Base-by-base conservation (phyloP, 2,113 vertebrate genomes). In the Psephotus haematonotus region DNA sequence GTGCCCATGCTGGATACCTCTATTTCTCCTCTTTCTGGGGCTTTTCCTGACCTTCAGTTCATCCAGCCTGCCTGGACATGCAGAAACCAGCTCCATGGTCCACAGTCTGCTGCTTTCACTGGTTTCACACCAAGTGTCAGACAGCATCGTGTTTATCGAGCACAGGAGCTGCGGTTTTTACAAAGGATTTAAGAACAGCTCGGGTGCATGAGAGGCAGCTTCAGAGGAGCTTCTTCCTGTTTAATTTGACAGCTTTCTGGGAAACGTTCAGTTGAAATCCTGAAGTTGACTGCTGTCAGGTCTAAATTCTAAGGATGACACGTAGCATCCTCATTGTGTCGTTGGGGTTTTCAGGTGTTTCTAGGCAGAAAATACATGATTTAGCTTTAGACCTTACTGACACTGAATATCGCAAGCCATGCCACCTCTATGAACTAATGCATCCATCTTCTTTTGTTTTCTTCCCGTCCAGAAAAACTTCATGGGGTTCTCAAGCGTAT, bases 391-490 rank as follows among this genome's bases (percentile, higher is more conserved):
- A 20, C 43, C 77, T 62, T 27, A 65, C 43, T 91, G 72, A 43
- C 13, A n/a, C 15, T 63, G 27, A 76, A 18, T 67, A 79, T 52
- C 35, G 8, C 16, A 65, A 78, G 39, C 43, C 55, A 82, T 0
- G 0, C 8, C 1, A 1, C 11, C 12, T 64, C 71, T 70, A 2
- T 87, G 64, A 94, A 74, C 53, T 96, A 84, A 97, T 46, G 22
- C 17, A 88, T 55, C 46, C 18, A 7, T 68, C n/a, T 77, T 43
- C 23, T 95, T 85, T 75, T 79, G 3, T 94, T 90, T 94, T 90
- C 39, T 94, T 82, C 55, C 85, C 43, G 15, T 93, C 43, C 93
- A 98, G 98, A 93, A 97, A 85, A 93, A 70, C 35, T 53, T 88
- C 28, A 44, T 27, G 75, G 82, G 84, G 4, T 62, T 93, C 80